Percentiles rank a stretch among this genome's conserved stretches.
Evolutionary conservation across 2,797 vertebrate species (phyloP).

Genomic region (Orientallactaga sibirica): DNA sequence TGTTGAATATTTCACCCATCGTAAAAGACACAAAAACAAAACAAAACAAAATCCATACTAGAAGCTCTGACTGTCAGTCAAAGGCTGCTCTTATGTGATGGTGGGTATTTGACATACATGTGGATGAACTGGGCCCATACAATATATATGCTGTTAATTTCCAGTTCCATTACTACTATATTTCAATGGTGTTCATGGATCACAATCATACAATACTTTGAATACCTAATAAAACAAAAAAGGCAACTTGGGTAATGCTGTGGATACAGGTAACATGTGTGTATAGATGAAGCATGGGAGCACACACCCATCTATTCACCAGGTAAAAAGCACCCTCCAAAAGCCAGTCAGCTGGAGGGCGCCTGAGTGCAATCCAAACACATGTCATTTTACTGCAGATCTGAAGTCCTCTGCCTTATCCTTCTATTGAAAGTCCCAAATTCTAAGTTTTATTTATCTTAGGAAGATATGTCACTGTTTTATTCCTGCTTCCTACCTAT

Average conservation of each 20-base stretch:
- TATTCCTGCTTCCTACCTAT: conserved; percentile 72
- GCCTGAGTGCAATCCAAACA: conserved; percentile 63
- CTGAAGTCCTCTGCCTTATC: conserved; percentile 64
- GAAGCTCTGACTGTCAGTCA: conserved; percentile 82
- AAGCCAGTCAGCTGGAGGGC: conserved; percentile 30
- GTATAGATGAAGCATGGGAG: conserved; percentile 49
- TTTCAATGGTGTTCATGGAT: conserved; percentile 78
- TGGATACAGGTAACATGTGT: conserved; percentile 18
- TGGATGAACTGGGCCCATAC: conserved; percentile 82
- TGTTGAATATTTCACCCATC: conserved; percentile 82
- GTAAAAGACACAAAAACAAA: conserved; percentile 81
- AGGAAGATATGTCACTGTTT: conserved; percentile 70
- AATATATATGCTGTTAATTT: conserved; percentile 85
- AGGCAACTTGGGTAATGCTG: conserved; percentile 1
- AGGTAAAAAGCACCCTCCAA: conserved; percentile 60
- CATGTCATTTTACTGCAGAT: conserved; percentile 64
- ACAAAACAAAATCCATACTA: conserved; percentile 68
- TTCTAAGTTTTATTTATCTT: conserved; percentile 80
- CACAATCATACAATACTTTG: conserved; percentile 86
- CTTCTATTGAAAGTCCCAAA: conserved; percentile 62
- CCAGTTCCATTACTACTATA: conserved; percentile 80
- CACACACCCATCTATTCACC: not conserved
- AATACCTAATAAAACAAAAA: conserved; percentile 59
- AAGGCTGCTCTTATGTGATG: conserved; percentile 80
- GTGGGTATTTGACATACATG: conserved; percentile 83